Percentiles rank a stretch among this genome's conserved stretches.
These are phyloP conservation scores for Leptinotarsa texana DNA, from an alignment of 1,140 invertebrate species.

Conservation along the genomic window DNA sequence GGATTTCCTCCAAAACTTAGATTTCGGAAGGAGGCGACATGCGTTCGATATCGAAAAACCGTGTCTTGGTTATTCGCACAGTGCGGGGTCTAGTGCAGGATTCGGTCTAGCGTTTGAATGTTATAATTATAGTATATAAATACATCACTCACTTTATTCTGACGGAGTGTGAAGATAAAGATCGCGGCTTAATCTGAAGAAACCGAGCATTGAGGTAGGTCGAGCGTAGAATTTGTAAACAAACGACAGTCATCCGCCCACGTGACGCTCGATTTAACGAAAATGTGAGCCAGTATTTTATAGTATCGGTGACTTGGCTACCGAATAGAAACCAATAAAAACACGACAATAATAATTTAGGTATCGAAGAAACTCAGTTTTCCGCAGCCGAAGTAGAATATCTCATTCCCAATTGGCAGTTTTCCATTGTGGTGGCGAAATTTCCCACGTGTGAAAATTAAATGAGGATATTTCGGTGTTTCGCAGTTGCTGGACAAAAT, in stretches of 20 bases:
- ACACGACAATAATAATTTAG: conserved; percentile 2
- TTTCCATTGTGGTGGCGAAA: background rate
- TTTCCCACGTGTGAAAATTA: background rate
- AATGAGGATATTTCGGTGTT: conserved; percentile 5
- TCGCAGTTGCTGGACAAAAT: background rate
- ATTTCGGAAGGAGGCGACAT: conserved; percentile 16
- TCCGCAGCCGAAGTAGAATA: background rate
- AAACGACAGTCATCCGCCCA: background rate
- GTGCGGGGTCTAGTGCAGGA: background rate
- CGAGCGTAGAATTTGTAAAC: background rate
- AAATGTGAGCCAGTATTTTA: too few species aligned
- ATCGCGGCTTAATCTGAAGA: background rate
- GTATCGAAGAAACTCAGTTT: background rate
- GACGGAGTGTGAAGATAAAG: background rate
- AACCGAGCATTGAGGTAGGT: background rate
- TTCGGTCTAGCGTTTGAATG: too few species aligned
- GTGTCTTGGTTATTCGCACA: background rate
- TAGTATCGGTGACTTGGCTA: too few species aligned
- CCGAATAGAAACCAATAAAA: too few species aligned
- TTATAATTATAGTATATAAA: too few species aligned
- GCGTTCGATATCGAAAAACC: background rate
- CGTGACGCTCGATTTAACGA: background rate
- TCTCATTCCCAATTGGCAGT: background rate
- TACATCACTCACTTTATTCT: too few species aligned
- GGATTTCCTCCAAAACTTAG: conserved; percentile 25